phyloP scores from a whole-genome alignment of 2,888 invertebrate species.

The Lymantria monacha region DNA sequence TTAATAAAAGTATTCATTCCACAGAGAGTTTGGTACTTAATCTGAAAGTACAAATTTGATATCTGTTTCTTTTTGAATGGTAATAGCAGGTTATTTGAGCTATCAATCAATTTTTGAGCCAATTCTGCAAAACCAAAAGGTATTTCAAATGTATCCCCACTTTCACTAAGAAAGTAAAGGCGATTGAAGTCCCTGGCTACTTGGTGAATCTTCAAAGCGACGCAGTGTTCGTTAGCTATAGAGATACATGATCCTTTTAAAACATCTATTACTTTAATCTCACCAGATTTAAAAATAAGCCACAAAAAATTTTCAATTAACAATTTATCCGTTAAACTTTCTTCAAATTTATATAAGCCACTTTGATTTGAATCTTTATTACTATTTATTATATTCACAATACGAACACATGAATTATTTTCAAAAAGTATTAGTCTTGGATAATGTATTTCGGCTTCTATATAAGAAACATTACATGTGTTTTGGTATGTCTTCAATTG shows the following conservation, averaged over 20 bases:
- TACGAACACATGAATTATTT: conserved; percentile 34
- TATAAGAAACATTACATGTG: conserved; percentile 15
- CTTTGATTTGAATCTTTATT: conserved; percentile 11
- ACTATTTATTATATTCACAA: conserved; percentile 42
- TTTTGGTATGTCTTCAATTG: conserved; percentile 26
- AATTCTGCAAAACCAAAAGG: conserved; percentile 44
- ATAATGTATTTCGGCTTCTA: conserved; percentile 49
- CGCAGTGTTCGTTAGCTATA: conserved; percentile 45
- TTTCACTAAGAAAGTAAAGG: conserved; percentile 57
- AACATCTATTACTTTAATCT: conserved; percentile 51
- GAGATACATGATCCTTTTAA: conserved; percentile 38
- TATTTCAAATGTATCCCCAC: conserved; percentile 52
- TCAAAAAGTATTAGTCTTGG: conserved; percentile 58
- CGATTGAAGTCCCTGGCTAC: conserved; percentile 34
- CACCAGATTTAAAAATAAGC: conserved; percentile 55
- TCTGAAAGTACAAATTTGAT: conserved; percentile 14
- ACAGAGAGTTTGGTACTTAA: conserved; percentile 22
- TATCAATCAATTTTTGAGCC: conserved; percentile 36
- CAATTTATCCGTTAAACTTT: conserved; percentile 47
- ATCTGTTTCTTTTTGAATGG: conserved; percentile 43
- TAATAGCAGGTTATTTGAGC: conserved; percentile 36
- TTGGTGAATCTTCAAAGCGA: conserved; percentile 46
- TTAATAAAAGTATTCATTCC: conserved; percentile 48
- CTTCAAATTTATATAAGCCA: conserved; percentile 34
- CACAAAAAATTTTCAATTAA: conserved; percentile 54